These are phyloP conservation scores for Cephus spinipes DNA, from an alignment of 2,888 invertebrate species.

Conservation along the genomic window DNA sequence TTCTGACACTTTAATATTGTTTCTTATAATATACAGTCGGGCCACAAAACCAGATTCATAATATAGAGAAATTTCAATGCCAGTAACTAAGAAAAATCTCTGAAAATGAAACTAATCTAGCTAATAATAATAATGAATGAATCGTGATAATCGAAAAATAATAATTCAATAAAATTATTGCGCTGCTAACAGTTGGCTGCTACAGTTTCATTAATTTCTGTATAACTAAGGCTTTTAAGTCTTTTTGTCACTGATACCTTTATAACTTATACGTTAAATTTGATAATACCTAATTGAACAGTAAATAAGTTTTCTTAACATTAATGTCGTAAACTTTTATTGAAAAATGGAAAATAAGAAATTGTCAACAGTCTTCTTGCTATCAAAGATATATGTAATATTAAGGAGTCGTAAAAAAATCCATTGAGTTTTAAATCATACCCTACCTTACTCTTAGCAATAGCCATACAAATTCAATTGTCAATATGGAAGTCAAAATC, in stretches of 20 bases:
- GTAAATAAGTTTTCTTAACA: background rate
- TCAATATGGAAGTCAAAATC: background rate
- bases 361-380: background rate
- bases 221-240: background rate
- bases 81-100: background rate
- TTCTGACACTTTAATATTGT: constrained; percentile 74
- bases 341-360: background rate
- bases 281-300: background rate
- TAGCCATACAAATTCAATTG: background rate
- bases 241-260: background rate
- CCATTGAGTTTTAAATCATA: background rate
- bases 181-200: background rate
- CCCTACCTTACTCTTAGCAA: background rate
- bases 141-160: background rate
- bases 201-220: background rate
- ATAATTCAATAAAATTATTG: background rate
- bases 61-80: background rate
- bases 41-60: background rate
- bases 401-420: background rate
- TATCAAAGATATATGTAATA: background rate
- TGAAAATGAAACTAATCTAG: background rate
- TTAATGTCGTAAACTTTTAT: background rate
- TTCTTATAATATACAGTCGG: constrained; percentile 8
- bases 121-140: background rate
- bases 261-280: background rate